Conservation (phyloP, 2,113 vertebrate genomes). For the Limanda limanda region DNA sequence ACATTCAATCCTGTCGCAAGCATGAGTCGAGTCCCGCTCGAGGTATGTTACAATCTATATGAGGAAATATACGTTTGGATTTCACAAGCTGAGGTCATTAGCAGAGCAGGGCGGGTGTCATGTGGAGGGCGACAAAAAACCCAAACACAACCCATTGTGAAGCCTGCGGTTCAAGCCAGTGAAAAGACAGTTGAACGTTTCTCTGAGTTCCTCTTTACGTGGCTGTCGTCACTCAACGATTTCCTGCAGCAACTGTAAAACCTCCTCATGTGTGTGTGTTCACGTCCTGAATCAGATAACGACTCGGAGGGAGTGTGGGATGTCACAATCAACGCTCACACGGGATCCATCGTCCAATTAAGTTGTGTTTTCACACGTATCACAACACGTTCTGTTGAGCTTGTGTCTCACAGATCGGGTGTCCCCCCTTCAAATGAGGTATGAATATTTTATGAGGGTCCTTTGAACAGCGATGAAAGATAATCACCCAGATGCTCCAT, state of each 20-base stretch:
- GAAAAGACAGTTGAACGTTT: conserved; percentile 22
- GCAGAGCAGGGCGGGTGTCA: too few species aligned
- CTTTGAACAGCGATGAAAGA: conserved; percentile 47
- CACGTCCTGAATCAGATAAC: neutral
- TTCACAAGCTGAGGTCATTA: too few species aligned
- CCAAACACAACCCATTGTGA: neutral
- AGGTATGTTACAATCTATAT: too few species aligned
- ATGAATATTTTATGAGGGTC: conserved; percentile 72
- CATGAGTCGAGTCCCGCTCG: too few species aligned
- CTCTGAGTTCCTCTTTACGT: conserved; percentile 41
- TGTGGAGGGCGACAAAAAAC: too few species aligned
- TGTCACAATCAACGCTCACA: conserved; percentile 3
- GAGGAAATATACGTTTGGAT: too few species aligned
- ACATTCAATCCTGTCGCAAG: too few species aligned
- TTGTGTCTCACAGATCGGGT: conserved; percentile 30
- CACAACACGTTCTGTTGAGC: conserved; percentile 51
- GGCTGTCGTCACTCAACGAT: conserved; percentile 11
- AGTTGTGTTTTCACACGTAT: conserved; percentile 28
- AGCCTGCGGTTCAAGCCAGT: neutral
- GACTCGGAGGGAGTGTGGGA: conserved; percentile 37
- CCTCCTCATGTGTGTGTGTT: neutral
- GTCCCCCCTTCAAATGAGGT: conserved; percentile 39
- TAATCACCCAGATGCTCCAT: conserved; percentile 57
- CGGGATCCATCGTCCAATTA: conserved; percentile 39
- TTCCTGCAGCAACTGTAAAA: conserved; percentile 16